Conservation (phyloP, 2,888 invertebrate species). For the Troglohyphantes excavatus region DNA sequence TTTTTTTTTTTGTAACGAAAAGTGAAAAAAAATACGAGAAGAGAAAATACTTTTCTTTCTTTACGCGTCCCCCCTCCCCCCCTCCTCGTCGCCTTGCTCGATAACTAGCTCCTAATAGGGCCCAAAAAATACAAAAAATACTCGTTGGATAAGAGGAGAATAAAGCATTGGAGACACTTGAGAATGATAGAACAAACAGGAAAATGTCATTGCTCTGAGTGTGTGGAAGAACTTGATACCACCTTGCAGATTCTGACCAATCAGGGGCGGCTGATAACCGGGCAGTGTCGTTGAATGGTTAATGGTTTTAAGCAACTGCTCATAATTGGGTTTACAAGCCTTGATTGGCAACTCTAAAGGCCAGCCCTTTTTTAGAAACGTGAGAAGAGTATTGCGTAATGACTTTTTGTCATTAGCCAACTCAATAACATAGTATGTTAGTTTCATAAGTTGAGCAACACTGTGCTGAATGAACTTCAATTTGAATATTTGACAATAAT, state of each 20-base stretch:
- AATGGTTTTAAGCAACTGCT: constrained; percentile 49
- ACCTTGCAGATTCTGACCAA: constrained; percentile 44
- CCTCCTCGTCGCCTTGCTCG: background rate
- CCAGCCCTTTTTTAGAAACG: constrained; percentile 49
- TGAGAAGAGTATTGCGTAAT: constrained; percentile 42
- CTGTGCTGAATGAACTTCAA: no score
- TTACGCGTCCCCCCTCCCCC: background rate
- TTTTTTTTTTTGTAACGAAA: background rate
- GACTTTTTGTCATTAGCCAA: no score
- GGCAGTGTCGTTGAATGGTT: constrained; percentile 64
- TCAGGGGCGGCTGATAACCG: constrained; percentile 33
- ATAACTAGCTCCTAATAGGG: constrained; percentile 56
- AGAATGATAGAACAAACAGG: constrained; percentile 42
- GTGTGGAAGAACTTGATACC: constrained; percentile 56
- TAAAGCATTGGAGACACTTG: constrained; percentile 37
- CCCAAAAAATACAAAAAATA: background rate
- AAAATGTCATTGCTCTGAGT: constrained; percentile 62
- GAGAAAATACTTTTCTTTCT: constrained; percentile 36
- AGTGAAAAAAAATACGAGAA: constrained; percentile 7
- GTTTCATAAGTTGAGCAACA: no score
- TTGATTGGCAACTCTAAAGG: constrained; percentile 61
- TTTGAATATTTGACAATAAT: no score
- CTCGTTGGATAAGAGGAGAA: background rate
- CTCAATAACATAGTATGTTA: no score
- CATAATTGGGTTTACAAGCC: constrained; percentile 59